Base-by-base conservation (phyloP, 2,797 vertebrate species). In the Nothura maculosa region DNA sequence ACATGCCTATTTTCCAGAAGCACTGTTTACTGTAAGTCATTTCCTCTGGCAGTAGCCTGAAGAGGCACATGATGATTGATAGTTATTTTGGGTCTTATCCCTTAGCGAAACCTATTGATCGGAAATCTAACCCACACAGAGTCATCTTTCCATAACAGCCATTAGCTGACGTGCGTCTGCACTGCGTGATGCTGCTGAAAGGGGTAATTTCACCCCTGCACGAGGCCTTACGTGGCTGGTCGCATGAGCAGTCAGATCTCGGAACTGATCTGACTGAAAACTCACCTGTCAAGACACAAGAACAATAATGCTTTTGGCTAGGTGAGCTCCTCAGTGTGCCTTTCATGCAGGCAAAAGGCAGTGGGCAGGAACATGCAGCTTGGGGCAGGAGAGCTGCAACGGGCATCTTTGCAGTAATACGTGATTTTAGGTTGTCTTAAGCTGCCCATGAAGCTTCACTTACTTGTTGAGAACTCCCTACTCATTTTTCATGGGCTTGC, bases 1-100 rank as follows among this genome's bases (percentile, higher is more conserved):
- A 94, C 4, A 7, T 0, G 0, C 38, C 45, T 81, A 8, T 72
- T 55, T 89, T 90, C 48, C 45, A 89, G 92, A 87, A 91, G 36
- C 21, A 25, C 27, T 85, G 66, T 81, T 89, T 89, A 89, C 0
- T 0, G 22, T 75, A 89, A 61, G 9, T 78, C 83, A 50, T 81
- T 85, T 92, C 73, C 62, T 83, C 62, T 87, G 62, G 62, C 73
- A 83, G 87, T 69, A 81, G 92, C 74, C 74, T 83, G 28, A 55
- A 72, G 67, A 83, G 62, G 66, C 63, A 66, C 30, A 30, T n/a
- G 27, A 34, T 75, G 87, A 94, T 76, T 69, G 79, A 80, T 80
- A 58, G 64, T 47, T 82, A 58, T 80, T 87, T 82, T 70, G 43
- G 64, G 36, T 54, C 73, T 57, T 78, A 36, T 10, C 30, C 40